Evolutionary conservation across 2,113 vertebrate genomes (phyloP).

Genomic region (Gobiocypris rarus): DNA sequence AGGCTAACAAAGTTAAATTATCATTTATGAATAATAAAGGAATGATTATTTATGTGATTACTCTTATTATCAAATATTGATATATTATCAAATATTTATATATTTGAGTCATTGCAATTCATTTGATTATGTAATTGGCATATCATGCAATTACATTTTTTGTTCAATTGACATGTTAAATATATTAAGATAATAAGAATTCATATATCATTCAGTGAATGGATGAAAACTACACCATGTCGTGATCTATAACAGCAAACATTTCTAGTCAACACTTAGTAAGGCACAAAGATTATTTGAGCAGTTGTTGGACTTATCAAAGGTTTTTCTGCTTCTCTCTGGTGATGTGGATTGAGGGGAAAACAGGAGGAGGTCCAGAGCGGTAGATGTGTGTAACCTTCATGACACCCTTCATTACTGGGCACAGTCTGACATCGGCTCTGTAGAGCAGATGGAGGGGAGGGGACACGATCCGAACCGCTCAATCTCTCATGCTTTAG

Average conservation of each 20-base stretch:
- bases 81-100: no score
- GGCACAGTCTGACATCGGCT: conserved; percentile 73
- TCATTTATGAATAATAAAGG: no score
- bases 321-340: conserved; percentile 17
- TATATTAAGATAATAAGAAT: background rate
- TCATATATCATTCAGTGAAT: background rate
- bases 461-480: conserved; percentile 62
- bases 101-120: background rate
- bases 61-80: background rate
- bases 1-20: background rate
- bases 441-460: conserved; percentile 79
- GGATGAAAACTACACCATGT: background rate
- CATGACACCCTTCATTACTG: conserved; percentile 80
- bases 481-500: conserved; percentile 69
- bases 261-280: background rate
- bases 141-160: background rate
- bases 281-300: background rate
- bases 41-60: background rate
- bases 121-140: background rate
- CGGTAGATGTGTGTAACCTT: conserved; percentile 71
- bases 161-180: background rate
- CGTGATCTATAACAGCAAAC: background rate
- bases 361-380: conserved; percentile 68
- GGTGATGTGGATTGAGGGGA: background rate
- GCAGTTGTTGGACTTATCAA: conserved; percentile 6